Base-by-base conservation (phyloP, 2,113 vertebrate genomes). In the Muscicapa adusta region DNA sequence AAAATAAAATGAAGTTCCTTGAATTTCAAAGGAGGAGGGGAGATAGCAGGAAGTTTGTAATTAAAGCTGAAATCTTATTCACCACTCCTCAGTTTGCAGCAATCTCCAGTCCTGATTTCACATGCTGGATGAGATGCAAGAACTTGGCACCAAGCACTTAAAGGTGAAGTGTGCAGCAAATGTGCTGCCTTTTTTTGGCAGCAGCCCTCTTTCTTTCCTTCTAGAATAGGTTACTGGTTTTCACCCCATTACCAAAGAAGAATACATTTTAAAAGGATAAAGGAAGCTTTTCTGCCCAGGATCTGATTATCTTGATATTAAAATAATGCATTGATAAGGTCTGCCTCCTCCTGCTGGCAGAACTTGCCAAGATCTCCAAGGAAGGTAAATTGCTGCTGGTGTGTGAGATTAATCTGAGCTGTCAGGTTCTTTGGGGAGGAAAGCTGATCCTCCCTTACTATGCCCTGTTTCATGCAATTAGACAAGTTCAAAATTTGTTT, bases 1-100 rank as follows among this genome's bases (percentile, higher is more conserved):
- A 90, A 92, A 96, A 86, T 88, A 84, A 86, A 90, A 93, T 14
- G 19, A 88, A 93, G 17, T 68, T 71, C 63, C 85, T 95, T 80
- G 70, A 92, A 92, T 96, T 95, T 93, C 93, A 88, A 76, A 88
- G 67, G 82, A 91, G 50, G 45, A 83, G 23, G 45, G 42, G 47
- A 85, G 77, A 85, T 85, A 62, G 65, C 67, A 93, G 65, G 42
- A 92, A 91, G 68, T 88, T 84, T 23, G 6, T 86, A 96, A 96
- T 82, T 94, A 93, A 94, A 91, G 56, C 62, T 54, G 82, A 91
- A 95, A 91, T 74, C 45, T 57, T 73, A 63, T 77, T 66, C 50
- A 33, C 43, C 48, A 70, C 40, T 91, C 47, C 43, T 78, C 36
- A 18, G 54, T 76, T 45, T 89, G 58, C 8, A 85, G 47, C 8